A percentile compares a stretch with the other conserved stretches of the same genome.
These are phyloP conservation scores for Dendroctonus valens DNA, from an alignment of 1,140 invertebrate genomes.

Conservation along the genomic window DNA sequence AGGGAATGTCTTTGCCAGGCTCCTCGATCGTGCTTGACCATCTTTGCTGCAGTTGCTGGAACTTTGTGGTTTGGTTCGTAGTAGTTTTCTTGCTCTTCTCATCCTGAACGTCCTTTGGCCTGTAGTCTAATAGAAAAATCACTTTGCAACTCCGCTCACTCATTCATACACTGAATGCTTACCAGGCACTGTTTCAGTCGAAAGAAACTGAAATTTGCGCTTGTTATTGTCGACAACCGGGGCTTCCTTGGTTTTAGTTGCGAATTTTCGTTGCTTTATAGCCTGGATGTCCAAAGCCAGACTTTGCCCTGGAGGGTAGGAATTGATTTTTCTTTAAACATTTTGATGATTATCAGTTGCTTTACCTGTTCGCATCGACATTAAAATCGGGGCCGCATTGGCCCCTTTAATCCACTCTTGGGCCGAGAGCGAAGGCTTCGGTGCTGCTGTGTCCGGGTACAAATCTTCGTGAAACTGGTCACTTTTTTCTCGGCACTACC, in stretches of 20 bases:
- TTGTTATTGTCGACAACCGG: conserved; percentile 64
- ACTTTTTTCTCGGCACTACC: conserved; percentile 84
- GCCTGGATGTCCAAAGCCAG: conserved; percentile 25
- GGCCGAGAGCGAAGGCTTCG: conserved; percentile 77
- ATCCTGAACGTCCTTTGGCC: conserved; percentile 57
- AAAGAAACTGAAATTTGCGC: conserved; percentile 81
- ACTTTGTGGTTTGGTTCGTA: conserved; percentile 73
- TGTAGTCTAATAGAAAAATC: conserved; percentile 60
- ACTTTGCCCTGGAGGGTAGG: conserved; percentile 15
- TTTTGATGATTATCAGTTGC: background rate
- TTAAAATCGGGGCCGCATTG: conserved; percentile 76
- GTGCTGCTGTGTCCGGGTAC: conserved; percentile 87
- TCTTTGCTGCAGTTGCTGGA: conserved; percentile 70
- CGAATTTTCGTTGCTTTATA: conserved; percentile 48
- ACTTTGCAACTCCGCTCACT: background rate
- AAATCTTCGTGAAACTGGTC: conserved; percentile 78
- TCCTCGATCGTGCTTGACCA: conserved; percentile 64
- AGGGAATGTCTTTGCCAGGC: conserved; percentile 52
- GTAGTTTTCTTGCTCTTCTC: conserved; percentile 73
- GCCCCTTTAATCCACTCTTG: conserved; percentile 86
- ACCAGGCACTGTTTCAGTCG: conserved; percentile 71
- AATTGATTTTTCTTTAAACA: background rate
- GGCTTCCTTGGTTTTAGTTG: conserved; percentile 47
- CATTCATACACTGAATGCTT: background rate
- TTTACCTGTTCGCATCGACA: conserved; percentile 78